Evolutionary conservation across 2,888 invertebrate species (phyloP).

Genomic region (Onchidella celtica): DNA sequence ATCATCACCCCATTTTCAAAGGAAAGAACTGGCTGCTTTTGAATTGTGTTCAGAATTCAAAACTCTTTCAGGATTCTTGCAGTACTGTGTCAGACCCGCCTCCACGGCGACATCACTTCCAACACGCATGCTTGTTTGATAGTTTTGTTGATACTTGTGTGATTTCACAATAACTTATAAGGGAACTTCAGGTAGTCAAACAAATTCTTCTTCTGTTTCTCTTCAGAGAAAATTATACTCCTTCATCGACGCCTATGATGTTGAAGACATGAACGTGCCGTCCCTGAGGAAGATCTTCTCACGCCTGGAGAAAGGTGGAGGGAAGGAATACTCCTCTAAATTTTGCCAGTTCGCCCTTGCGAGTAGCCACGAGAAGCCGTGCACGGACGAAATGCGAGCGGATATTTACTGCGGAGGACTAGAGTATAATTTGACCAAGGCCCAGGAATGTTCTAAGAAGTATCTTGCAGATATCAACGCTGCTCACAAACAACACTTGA

Average conservation of each 20-base stretch:
- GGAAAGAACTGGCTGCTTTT: no score
- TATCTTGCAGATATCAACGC: neutral
- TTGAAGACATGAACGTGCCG: slow-evolving; percentile 40
- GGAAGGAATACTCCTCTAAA: slow-evolving; percentile 1
- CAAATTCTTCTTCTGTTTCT: no score
- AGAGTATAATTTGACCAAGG: slow-evolving; percentile 17
- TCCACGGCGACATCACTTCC: no score
- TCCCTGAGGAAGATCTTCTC: slow-evolving; percentile 43
- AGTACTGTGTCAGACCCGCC: no score
- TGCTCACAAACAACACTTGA: neutral
- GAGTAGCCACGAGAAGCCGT: slow-evolving; percentile 14
- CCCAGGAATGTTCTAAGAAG: slow-evolving; percentile 2
- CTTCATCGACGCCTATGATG: slow-evolving; percentile 47
- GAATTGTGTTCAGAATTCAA: no score
- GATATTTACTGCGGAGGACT: slow-evolving; percentile 47
- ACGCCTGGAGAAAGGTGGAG: slow-evolving; percentile 17
- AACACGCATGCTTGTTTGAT: no score
- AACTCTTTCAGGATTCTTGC: no score
- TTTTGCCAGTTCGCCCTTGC: slow-evolving; percentile 37
- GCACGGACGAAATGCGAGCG: neutral
- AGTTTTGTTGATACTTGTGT: no score
- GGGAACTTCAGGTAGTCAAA: no score
- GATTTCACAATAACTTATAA: no score
- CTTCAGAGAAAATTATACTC: slow-evolving; percentile 41
- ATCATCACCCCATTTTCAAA: no score